Base-by-base conservation (phyloP, 2,888 invertebrate species). In the Achlya flavicornis region DNA sequence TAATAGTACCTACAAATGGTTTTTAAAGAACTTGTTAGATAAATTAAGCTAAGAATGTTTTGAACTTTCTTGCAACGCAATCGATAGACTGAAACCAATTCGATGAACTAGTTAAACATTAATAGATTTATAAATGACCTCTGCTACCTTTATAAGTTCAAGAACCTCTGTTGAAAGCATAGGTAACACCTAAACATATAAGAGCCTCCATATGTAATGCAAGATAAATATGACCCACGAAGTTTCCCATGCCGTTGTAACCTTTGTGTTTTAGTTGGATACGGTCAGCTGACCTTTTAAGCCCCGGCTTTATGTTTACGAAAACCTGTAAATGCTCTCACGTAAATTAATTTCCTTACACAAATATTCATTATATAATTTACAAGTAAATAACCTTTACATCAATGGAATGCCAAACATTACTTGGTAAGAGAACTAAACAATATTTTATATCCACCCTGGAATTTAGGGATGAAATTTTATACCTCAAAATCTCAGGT, bases 151-250 rank as follows among this genome's bases (percentile, higher is more conserved):
- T 19, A 53, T 10, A 19, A 53, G 53, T 53, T 53, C 19, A 53
- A 53, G 53, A 19, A 48, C 53, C 19, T 53, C 8, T 19, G 19
- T 19, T 14, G 19, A 53, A 53, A 14, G 19, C 53, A 26, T 53
- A n/a, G n/a, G n/a, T n/a, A 53, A 53, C 53, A 53, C 53, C 16
- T 53, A 19, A 53, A 53, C 53, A 19, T 53, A 60, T 60, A 41
- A 16, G 14, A 19, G 12, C 43, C 19, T 60, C 41, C 41, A 60
- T 41, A 43, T 60, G 12, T 41, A 41, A 60, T 60, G 41, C n/a
- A 59, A 59, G 59, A 59, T 60, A 60, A 60, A 60, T 26, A 60
- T 19, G 41, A 60, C 60, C 60, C 14, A 43, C 26, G 26, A 60
- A 60, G 60, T 60, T 60, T 41, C 19, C 19, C 26, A 43, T 16